Evolutionary conservation across 2,888 invertebrate species (phyloP).

Genomic region (Mesorhabditis belari): DNA sequence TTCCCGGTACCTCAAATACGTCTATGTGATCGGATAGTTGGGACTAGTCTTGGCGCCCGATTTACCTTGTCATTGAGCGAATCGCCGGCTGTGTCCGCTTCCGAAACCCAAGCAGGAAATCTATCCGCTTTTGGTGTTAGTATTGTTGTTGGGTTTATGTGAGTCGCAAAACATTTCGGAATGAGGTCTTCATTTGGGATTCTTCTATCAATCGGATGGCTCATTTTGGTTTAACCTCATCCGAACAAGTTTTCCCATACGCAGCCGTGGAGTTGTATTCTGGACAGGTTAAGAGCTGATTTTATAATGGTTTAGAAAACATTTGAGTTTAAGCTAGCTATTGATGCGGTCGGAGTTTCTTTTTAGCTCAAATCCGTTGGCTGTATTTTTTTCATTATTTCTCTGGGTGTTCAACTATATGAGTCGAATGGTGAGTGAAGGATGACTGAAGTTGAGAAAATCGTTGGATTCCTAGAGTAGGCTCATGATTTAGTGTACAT

Average conservation of each 20-base stretch:
- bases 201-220: not conserved
- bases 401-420: not conserved
- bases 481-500: no score
- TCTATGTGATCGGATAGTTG: not conserved
- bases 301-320: not conserved
- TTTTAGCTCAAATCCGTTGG: not conserved
- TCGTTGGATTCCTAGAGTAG: no score
- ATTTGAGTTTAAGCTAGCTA: no score
- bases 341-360: no score
- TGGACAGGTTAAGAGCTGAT: not conserved
- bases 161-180: not conserved
- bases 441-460: no score
- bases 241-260: not conserved
- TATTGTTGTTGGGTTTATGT: no score
- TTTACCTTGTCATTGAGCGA: not conserved
- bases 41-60: not conserved
- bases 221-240: not conserved
- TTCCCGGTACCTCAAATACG: not conserved
- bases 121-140: not conserved
- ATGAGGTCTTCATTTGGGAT: not conserved
- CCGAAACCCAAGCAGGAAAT: not conserved
- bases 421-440: not conserved
- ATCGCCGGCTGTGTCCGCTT: not conserved
- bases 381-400: not conserved
- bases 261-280: not conserved